These are phyloP conservation scores for Theocolax elegans DNA, from an alignment of 1,140 invertebrate species.

Conservation along the genomic window DNA sequence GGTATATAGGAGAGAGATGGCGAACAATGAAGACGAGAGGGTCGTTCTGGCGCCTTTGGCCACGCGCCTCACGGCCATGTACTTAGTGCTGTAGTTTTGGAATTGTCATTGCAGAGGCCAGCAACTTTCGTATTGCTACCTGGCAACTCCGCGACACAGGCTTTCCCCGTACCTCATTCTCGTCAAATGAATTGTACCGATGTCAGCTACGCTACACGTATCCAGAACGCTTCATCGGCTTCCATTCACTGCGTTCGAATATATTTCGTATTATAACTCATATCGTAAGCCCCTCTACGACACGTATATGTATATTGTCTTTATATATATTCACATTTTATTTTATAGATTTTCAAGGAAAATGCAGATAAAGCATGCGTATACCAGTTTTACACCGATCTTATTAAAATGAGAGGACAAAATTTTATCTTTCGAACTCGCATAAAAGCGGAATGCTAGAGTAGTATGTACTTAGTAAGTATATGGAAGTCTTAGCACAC, in stretches of 20 bases:
- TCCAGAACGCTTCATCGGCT: constrained; percentile 9
- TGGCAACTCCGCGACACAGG: constrained; percentile 9
- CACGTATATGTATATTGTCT: no score
- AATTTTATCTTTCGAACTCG: constrained; percentile 46
- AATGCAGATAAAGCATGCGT: no score
- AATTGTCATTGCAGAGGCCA: constrained; percentile 56
- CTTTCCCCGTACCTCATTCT: background rate
- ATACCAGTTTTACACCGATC: constrained; percentile 40
- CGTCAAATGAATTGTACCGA: background rate
- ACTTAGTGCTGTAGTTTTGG: constrained; percentile 63
- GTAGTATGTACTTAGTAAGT: constrained; percentile 56
- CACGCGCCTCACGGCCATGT: constrained; percentile 60
- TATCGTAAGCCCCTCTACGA: no score
- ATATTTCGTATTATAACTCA: no score
- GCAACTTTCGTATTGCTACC: constrained; percentile 28
- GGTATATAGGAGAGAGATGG: constrained; percentile 46
- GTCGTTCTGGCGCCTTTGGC: constrained; percentile 64
- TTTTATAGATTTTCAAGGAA: no score
- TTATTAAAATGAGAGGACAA: constrained; percentile 53
- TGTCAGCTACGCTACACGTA: no score
- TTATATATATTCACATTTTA: no score
- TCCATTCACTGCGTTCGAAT: background rate
- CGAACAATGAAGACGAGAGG: constrained; percentile 65
- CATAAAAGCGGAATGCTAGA: constrained; percentile 37
- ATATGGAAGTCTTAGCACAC: constrained; percentile 59